A percentile compares a stretch with the other conserved stretches of the same genome.
Evolutionary conservation across 2,888 invertebrate species (phyloP).

Genomic region (Sipha maydis): DNA sequence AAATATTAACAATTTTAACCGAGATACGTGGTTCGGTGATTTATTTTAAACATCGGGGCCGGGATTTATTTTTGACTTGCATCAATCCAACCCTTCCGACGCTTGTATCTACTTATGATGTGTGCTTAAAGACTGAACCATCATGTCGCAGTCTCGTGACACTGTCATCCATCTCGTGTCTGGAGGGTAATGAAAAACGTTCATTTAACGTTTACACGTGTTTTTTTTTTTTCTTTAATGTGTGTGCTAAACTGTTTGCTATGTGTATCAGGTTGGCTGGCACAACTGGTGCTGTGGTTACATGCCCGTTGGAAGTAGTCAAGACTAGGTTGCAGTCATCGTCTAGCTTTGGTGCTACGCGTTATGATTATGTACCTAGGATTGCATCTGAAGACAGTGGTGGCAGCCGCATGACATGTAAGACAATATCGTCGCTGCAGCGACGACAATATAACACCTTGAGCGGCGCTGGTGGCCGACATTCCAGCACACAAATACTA

Average conservation of each 20-base stretch:
- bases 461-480: constrained; percentile 69
- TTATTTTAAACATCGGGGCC: not conserved
- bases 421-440: constrained; percentile 71
- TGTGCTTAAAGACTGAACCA: not conserved
- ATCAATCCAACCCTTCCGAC: too few relatives aligned
- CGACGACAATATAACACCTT: constrained; percentile 82
- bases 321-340: constrained; percentile 97
- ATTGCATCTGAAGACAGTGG: constrained; percentile 68
- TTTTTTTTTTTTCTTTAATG: not conserved
- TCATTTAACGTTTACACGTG: constrained; percentile 39
- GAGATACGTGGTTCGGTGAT: too few relatives aligned
- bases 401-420: constrained; percentile 70
- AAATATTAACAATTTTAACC: too few relatives aligned
- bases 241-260: not conserved
- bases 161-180: constrained; percentile 93
- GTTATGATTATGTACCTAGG: constrained; percentile 67
- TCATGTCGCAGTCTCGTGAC: constrained; percentile 69
- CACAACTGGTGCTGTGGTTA: constrained; percentile 94
- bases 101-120: too few relatives aligned
- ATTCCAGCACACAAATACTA: constrained; percentile 77
- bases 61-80: not conserved
- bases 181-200: constrained; percentile 82
- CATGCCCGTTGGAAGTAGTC: constrained; percentile 97
- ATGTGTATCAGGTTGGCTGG: constrained; percentile 84
- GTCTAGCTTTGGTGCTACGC: constrained; percentile 71